Evolutionary conservation across 2,888 invertebrate species (phyloP).

Genomic region (Eupithecia abbreviata): DNA sequence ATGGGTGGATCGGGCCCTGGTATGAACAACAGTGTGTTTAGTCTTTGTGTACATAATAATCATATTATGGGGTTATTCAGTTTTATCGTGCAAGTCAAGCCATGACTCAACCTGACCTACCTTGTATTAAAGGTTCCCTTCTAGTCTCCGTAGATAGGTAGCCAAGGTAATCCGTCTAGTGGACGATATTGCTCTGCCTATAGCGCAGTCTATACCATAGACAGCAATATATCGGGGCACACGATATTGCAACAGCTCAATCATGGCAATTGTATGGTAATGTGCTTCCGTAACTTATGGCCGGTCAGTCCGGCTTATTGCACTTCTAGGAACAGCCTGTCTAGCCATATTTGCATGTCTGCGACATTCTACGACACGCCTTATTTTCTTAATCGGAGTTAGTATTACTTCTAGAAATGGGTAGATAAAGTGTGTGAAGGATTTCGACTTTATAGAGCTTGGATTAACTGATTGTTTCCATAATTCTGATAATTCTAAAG

Average conservation of each 20-base stretch:
- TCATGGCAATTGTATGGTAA: conserved; percentile 28
- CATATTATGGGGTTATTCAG: not conserved
- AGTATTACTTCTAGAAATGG: not conserved
- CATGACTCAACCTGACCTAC: not conserved
- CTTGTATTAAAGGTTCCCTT: not conserved
- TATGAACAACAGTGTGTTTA: not conserved
- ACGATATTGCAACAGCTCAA: conserved; percentile 23
- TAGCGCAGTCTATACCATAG: conserved; percentile 16
- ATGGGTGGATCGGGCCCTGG: not conserved
- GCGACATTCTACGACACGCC: conserved; percentile 1
- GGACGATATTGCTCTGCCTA: not conserved
- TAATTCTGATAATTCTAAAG: not conserved
- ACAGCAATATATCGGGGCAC: conserved; percentile 11
- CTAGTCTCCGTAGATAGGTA: not conserved
- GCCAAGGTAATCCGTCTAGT: not conserved
- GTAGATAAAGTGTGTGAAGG: not conserved
- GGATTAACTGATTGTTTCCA: not conserved
- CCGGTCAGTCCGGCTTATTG: conserved; percentile 15
- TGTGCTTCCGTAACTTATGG: conserved; percentile 15
- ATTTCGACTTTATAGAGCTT: not conserved
- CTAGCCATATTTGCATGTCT: conserved; percentile 16
- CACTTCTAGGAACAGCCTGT: conserved; percentile 18
- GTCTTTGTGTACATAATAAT: not conserved
- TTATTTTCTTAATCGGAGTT: not conserved
- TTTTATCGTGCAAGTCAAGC: not conserved